Base-by-base conservation (phyloP, 2,888 invertebrate genomes). In the Temnothorax ravouxi region DNA sequence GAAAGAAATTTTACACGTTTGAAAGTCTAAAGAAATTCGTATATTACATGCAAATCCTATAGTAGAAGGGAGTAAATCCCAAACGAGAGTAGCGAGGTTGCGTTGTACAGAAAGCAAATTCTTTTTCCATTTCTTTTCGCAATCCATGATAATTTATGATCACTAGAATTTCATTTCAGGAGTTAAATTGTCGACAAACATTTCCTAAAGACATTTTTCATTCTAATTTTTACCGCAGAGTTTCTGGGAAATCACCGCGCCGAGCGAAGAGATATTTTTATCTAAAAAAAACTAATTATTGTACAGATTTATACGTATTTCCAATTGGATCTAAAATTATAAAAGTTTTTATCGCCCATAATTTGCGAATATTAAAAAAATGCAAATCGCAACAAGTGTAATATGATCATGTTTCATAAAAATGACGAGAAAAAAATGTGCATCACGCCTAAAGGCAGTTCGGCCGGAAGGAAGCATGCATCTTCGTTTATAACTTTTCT, bases 31-130 rank as follows among this genome's bases (percentile, higher is more conserved):
- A 44, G 34, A 15, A 44, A 69, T 79, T 69, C 69, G 56, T 69
- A 67, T 79, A 79, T 79, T 79, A 79, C 44, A 79, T 79, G 77
- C 69, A 79, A 79, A 79, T 79, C 44, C 44, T 47, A 56, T 13
- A 21, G 44, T 44, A 11, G 34, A 56, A 47, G 69, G 44, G 29
- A 79, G 15, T n/a, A 54, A 34, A 44, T 69, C 34, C 44, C 47
- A 79, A 79, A 79, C 56, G 77, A 69, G 77, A 21, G 69, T 56
- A 56, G 18, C 56, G 34, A 79, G 44, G 44, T 59, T 56, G 44
- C 29, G 13, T 38, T 18, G 56, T 44, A 54, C n/a, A 29, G 69
- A 69, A 52, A 21, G 4, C 56, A 34, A 79, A 69, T 69, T 69
- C 56, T 64, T 52, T 50, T 54, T 67, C 29, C 47, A 13, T 64